A percentile compares a stretch with the other conserved stretches of the same genome.
Conservation (phyloP, 1,140 invertebrate genomes). For the Radopholus similis region DNA sequence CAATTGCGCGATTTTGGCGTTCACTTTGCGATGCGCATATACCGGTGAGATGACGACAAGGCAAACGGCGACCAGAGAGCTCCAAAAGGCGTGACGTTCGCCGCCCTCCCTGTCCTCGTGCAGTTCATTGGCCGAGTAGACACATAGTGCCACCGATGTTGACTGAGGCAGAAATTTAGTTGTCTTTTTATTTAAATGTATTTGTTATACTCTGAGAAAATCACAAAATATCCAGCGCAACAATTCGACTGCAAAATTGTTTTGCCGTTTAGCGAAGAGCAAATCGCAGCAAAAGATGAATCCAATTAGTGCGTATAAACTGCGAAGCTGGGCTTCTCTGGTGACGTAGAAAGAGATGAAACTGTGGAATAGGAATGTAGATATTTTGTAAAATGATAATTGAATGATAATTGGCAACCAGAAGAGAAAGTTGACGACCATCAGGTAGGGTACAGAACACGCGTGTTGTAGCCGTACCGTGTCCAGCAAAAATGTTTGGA, state of each 20-base stretch:
- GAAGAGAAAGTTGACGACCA: no score
- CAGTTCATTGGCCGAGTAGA: conserved; percentile 12
- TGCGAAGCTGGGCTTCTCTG: conserved; percentile 13
- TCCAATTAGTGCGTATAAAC: conserved; percentile 17
- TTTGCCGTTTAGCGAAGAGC: conserved; percentile 17
- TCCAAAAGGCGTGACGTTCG: conserved; percentile 26
- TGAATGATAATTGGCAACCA: no score
- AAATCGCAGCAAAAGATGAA: conserved; percentile 24
- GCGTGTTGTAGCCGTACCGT: no score
- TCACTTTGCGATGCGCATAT: conserved; percentile 30
- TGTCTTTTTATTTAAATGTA: not conserved
- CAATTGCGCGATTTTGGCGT: conserved; percentile 27
- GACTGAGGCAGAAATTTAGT: conserved; percentile 11
- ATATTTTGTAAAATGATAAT: not conserved
- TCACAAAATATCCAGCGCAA: conserved; percentile 21
- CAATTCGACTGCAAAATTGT: conserved; percentile 20
- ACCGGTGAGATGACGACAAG: conserved; percentile 25
- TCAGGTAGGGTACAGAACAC: no score
- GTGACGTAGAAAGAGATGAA: conserved; percentile 22
- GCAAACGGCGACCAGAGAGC: conserved; percentile 20
- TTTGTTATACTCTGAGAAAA: conserved; percentile 17
- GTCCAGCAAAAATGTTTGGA: no score
- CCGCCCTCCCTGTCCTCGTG: conserved; percentile 29
- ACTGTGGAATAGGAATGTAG: conserved; percentile 10
- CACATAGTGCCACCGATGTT: not conserved